These are phyloP conservation scores for Drosophila multiciliata DNA, from an alignment of 2,888 invertebrate species.

Conservation along the genomic window DNA sequence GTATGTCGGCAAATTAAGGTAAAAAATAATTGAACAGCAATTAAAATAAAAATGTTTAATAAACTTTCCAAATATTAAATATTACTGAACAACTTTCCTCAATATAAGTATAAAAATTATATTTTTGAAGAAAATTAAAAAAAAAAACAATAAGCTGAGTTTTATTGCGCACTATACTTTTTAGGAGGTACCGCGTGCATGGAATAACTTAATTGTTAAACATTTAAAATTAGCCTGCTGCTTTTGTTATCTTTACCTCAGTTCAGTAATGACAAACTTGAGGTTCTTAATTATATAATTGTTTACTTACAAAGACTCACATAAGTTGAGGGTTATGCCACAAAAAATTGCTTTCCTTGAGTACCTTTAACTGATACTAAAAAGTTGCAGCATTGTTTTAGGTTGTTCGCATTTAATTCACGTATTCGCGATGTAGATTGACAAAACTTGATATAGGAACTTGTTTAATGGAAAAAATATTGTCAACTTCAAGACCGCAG, in stretches of 20 bases:
- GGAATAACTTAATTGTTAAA: neutral
- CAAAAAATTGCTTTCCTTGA: neutral
- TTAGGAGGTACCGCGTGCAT: neutral
- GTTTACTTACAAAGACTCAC: no score
- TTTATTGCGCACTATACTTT: neutral
- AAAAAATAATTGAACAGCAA: conserved; percentile 21
- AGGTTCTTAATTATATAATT: neutral
- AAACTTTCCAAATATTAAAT: conserved; percentile 21
- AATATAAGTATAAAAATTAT: neutral
- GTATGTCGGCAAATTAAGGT: conserved; percentile 14
- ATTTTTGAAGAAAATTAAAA: neutral
- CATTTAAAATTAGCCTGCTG: neutral
- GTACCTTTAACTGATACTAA: conserved; percentile 2
- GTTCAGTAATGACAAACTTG: neutral
- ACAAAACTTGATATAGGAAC: conserved; percentile 31
- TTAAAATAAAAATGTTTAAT: conserved; percentile 13
- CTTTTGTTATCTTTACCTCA: neutral
- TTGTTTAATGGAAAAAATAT: conserved; percentile 39
- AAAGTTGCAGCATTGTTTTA: conserved; percentile 22
- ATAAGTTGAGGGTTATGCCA: neutral
- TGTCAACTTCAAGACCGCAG: conserved; percentile 32
- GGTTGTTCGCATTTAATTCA: conserved; percentile 39
- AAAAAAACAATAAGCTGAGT: neutral
- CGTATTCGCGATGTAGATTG: conserved; percentile 30
- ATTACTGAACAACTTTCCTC: neutral